phyloP scores from a whole-genome alignment of 2,113 vertebrate genomes.

The Abramis brama region DNA sequence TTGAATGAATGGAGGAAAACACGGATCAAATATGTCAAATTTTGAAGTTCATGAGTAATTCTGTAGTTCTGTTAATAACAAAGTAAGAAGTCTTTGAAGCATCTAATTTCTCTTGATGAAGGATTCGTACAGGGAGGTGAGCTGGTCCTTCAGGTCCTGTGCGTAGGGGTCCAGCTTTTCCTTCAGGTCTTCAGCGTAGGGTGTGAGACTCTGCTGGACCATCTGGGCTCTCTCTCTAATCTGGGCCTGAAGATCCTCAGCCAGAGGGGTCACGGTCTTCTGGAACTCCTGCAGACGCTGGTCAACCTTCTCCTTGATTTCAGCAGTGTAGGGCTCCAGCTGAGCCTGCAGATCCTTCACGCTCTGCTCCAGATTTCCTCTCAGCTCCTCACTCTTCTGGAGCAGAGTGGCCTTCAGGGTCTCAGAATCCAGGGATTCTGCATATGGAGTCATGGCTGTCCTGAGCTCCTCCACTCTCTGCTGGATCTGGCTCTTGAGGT shows the following conservation, averaged over 20 bases:
- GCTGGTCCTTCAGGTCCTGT: constrained; percentile 66
- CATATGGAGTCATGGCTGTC: constrained; percentile 63
- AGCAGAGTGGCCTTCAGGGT: constrained; percentile 63
- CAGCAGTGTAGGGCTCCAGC: constrained; percentile 65
- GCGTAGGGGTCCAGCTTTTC: constrained; percentile 66
- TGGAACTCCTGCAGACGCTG: constrained; percentile 69
- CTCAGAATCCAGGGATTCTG: constrained; percentile 63
- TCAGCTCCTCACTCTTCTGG: constrained; percentile 70
- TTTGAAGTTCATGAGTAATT: neutral
- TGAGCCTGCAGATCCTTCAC: constrained; percentile 66
- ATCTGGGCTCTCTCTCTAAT: constrained; percentile 63
- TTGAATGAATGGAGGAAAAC: neutral
- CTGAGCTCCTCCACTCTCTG: constrained; percentile 76
- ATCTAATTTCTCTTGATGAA: constrained; percentile 63
- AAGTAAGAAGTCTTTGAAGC: neutral
- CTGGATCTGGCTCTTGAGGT: constrained; percentile 78
- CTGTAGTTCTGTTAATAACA: neutral
- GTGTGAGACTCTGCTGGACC: constrained; percentile 66
- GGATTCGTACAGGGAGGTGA: constrained; percentile 62
- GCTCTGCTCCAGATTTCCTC: constrained; percentile 63
- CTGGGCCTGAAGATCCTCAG: constrained; percentile 66
- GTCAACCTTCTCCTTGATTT: constrained; percentile 68
- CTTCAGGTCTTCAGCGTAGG: constrained; percentile 67
- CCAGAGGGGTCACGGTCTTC: constrained; percentile 66
- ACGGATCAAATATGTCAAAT: neutral